These are phyloP conservation scores for Taenioides sp. DNA, from an alignment of 2,797 vertebrate genomes.

Conservation along the genomic window DNA sequence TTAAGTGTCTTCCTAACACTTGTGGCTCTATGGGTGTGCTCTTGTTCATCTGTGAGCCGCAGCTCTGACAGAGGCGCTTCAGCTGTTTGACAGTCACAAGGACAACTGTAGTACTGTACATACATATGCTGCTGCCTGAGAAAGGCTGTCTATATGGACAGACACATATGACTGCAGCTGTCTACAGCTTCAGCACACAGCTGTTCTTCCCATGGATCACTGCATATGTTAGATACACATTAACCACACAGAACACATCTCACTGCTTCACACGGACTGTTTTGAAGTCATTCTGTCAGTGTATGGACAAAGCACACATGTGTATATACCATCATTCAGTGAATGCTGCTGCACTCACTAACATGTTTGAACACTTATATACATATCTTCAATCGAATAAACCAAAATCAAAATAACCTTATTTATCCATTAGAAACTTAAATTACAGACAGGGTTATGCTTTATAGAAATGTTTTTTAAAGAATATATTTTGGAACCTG, in stretches of 20 bases:
- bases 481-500: background rate
- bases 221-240: conserved; percentile 1
- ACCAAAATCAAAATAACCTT: too few relatives aligned
- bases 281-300: background rate
- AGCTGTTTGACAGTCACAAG: conserved; percentile 41
- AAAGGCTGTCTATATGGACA: background rate
- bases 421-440: too few relatives aligned
- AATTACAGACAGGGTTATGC: too few relatives aligned
- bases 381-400: background rate
- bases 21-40: conserved; percentile 11
- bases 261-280: background rate
- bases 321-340: background rate
- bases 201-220: conserved; percentile 45
- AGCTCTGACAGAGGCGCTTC: conserved; percentile 28
- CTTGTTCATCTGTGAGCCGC: background rate
- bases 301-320: background rate
- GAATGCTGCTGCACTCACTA: background rate
- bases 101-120: conserved; percentile 17
- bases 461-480: background rate
- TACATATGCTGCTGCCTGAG: conserved; percentile 18
- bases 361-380: background rate
- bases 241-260: background rate
- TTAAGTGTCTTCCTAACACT: conserved; percentile 17
- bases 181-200: conserved; percentile 30
- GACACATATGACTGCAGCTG: conserved; percentile 50